phyloP scores from a whole-genome alignment of 2,797 vertebrate genomes.

The Thunnus albacares region DNA sequence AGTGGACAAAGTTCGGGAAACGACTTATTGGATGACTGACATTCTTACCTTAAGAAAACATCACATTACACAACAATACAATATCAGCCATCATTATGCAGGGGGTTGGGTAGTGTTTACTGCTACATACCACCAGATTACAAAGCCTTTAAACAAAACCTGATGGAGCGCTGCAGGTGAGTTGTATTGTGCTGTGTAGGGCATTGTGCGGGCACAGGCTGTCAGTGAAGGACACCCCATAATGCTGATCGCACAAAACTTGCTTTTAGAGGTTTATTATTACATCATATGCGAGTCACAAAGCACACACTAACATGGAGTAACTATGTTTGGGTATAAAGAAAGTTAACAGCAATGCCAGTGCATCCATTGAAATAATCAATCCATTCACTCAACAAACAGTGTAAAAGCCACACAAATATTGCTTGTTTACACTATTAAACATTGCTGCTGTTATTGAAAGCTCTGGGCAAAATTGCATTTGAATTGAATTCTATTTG shows the following conservation, averaged over 20 bases:
- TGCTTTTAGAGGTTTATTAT: conserved; percentile 16
- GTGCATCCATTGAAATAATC: background rate
- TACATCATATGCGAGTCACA: background rate
- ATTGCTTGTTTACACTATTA: no score
- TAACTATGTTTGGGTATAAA: background rate
- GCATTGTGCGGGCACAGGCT: conserved; percentile 9
- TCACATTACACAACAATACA: conserved; percentile 13
- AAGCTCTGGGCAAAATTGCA: no score
- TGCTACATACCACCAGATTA: conserved; percentile 27
- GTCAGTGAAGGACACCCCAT: conserved; percentile 6
- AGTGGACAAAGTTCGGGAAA: conserved; percentile 21
- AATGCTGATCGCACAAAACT: background rate
- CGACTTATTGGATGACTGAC: background rate
- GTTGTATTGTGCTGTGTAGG: conserved; percentile 21
- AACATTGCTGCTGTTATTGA: no score
- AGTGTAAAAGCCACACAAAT: no score
- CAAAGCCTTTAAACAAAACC: conserved; percentile 30
- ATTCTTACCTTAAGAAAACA: background rate
- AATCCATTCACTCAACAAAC: background rate
- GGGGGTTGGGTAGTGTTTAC: conserved; percentile 10
- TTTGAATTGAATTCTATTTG: background rate
- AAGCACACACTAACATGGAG: background rate
- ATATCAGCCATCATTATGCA: conserved; percentile 24
- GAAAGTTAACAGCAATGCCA: background rate
- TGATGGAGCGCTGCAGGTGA: conserved; percentile 39